Base-by-base conservation (phyloP, 1,140 invertebrate genomes). In the Acromyrmex charruanus region DNA sequence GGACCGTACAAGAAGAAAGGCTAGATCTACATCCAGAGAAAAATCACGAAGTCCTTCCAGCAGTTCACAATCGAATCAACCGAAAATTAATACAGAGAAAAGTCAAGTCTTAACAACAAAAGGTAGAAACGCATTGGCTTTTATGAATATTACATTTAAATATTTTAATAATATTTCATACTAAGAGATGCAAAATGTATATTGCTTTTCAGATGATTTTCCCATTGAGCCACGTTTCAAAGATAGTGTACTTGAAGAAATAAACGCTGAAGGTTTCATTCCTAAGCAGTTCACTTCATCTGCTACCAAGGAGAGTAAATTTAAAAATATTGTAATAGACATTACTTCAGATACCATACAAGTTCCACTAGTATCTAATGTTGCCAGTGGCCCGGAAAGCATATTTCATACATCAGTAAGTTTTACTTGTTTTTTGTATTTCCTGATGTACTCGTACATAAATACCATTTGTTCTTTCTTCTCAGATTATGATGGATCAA, bases 351-450 rank as follows among this genome's bases (percentile, higher is more conserved):
- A 95, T 68, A 95, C 93, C 49, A 95, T 95, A 91, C 92, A 94
- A 85, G 87, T 95, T 80, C 94, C 95, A 82, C 68, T 90, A 82
- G 79, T 94, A 9, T 91, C 91, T 58, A 85, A 81, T 58, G 14
- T 89, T 69, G 49, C 90, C n/a, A 69, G 59, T 53, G 77, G 89
- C 39, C 71, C 90, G 2, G 93, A 95, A 44, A 95, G 94, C 85
- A 95, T 96, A 80, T 95, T 96, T 91, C 95, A 96, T 87, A 90
- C 94, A 69, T 95, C 95, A 79, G 95, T 95, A 94, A 92, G 86
- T 31, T 72, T 55, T 72, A 51, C 35, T 68, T 61, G 28, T 44
- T 61, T 61, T 72, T 58, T 77, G 21, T 61, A 74, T 63, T 21
- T 84, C 2, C 1, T 31, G 21, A 18, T 72, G 0, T 61, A 59